phyloP scores from a whole-genome alignment of 2,888 invertebrate species.

The Salpingus planirostris region DNA sequence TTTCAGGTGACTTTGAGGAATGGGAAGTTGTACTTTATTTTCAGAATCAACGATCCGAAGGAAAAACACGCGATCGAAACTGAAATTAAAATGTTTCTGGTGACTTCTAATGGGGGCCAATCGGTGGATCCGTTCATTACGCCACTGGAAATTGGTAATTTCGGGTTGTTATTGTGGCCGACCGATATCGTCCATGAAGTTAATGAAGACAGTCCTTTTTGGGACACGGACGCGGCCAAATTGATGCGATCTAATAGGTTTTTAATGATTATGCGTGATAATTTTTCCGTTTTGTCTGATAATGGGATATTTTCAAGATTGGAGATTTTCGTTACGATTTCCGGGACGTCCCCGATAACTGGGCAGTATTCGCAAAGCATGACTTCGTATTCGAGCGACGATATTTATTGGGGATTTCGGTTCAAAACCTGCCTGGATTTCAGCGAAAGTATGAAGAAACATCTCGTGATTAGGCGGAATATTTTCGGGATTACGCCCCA shows the following conservation, averaged over 20 bases:
- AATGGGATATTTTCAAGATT: slow-evolving; percentile 58
- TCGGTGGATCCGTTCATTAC: slow-evolving; percentile 53
- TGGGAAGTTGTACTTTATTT: slow-evolving; percentile 63
- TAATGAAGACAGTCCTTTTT: slow-evolving; percentile 64
- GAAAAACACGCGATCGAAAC: slow-evolving; percentile 30
- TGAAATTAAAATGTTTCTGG: slow-evolving; percentile 4
- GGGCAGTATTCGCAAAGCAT: slow-evolving; percentile 60
- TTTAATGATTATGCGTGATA: too few relatives aligned
- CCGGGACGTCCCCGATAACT: slow-evolving; percentile 69
- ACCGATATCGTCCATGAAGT: slow-evolving; percentile 75
- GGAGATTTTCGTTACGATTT: slow-evolving; percentile 68
- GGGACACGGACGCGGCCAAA: slow-evolving; percentile 62
- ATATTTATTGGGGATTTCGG: slow-evolving; percentile 73
- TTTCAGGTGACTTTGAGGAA: slow-evolving; percentile 20
- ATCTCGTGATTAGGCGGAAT: slow-evolving; percentile 51
- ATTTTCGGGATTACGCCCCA: slow-evolving; percentile 55
- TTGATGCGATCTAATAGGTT: slow-evolving; percentile 54
- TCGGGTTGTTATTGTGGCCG: slow-evolving; percentile 67
- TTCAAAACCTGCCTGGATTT: slow-evolving; percentile 47
- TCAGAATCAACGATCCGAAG: slow-evolving; percentile 68
- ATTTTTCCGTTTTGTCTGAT: too few relatives aligned
- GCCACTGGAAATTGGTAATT: slow-evolving; percentile 51
- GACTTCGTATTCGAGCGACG: slow-evolving; percentile 66
- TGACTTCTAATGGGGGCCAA: slow-evolving; percentile 49
- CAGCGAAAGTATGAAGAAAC: slow-evolving; percentile 50